Percentiles rank a stretch among this genome's conserved stretches.
phyloP scores from a whole-genome alignment of 2,797 vertebrate genomes.

The Propithecus perrieri region DNA sequence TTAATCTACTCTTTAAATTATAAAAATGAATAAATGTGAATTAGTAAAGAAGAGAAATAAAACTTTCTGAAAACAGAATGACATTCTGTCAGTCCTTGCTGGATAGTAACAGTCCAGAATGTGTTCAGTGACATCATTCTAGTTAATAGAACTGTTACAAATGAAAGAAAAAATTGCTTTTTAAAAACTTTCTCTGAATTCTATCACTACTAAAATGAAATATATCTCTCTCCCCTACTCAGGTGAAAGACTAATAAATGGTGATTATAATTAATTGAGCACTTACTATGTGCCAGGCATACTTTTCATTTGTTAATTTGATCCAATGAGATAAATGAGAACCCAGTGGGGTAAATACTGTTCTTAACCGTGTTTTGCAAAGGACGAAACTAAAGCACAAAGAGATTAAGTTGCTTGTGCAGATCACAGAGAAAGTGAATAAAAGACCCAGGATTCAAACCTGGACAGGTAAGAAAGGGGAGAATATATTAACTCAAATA shows the following conservation, averaged over 20 bases:
- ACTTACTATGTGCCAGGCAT: background rate
- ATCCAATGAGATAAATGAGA: background rate
- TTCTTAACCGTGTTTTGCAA: background rate
- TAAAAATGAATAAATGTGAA: background rate
- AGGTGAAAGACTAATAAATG: background rate
- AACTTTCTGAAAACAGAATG: background rate
- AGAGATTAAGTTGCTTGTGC: background rate
- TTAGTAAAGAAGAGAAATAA: background rate
- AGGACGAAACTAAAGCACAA: background rate
- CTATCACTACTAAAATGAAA: background rate
- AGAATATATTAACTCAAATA: background rate
- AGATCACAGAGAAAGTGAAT: background rate
- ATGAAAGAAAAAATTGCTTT: background rate
- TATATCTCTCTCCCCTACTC: background rate
- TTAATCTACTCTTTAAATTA: background rate
- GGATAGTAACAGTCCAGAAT: background rate
- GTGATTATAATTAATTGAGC: background rate
- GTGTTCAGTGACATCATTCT: background rate
- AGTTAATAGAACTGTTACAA: background rate
- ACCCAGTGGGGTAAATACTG: background rate
- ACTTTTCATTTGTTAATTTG: background rate
- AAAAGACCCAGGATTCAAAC: background rate
- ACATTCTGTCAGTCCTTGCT: background rate
- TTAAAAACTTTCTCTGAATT: constrained; percentile 9
- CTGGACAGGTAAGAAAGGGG: background rate